Percentiles rank a stretch among this genome's conserved stretches.
Evolutionary conservation across 2,888 invertebrate genomes (phyloP).

Genomic region (Tortrix viridana): DNA sequence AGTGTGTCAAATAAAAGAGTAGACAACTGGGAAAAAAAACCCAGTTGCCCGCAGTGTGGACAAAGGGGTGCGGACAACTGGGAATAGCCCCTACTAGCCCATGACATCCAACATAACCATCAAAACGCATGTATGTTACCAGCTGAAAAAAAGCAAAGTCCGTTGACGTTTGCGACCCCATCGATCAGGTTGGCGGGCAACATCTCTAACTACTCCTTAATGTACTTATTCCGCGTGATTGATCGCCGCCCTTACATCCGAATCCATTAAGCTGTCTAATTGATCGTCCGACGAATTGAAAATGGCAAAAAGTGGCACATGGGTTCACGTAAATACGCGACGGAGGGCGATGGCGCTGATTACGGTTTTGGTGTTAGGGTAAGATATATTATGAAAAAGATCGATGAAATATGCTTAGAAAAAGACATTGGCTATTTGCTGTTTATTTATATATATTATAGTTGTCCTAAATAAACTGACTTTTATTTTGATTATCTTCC

Average conservation of each 20-base stretch:
- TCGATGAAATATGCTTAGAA: not conserved
- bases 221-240: slow-evolving; percentile 75
- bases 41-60: too few relatives aligned
- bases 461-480: too few relatives aligned
- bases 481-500: too few relatives aligned
- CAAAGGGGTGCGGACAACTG: too few relatives aligned
- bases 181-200: slow-evolving; percentile 64
- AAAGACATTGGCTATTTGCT: too few relatives aligned
- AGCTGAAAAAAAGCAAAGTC: slow-evolving; percentile 42
- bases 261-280: slow-evolving; percentile 81
- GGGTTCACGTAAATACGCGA: slow-evolving; percentile 32
- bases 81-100: too few relatives aligned
- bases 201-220: slow-evolving; percentile 71
- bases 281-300: slow-evolving; percentile 76
- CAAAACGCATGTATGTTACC: not conserved
- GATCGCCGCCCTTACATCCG: slow-evolving; percentile 72
- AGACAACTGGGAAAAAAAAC: too few relatives aligned
- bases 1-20: too few relatives aligned
- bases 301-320: slow-evolving; percentile 67
- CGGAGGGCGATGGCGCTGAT: slow-evolving; percentile 13
- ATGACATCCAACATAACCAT: too few relatives aligned
- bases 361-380: not conserved
- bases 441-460: too few relatives aligned
- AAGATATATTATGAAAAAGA: not conserved
- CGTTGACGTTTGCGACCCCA: slow-evolving; percentile 47